Percentiles rank a stretch among this genome's conserved stretches.
Conservation (phyloP, 2,797 vertebrate species). For the Lutjanus campechanus region DNA sequence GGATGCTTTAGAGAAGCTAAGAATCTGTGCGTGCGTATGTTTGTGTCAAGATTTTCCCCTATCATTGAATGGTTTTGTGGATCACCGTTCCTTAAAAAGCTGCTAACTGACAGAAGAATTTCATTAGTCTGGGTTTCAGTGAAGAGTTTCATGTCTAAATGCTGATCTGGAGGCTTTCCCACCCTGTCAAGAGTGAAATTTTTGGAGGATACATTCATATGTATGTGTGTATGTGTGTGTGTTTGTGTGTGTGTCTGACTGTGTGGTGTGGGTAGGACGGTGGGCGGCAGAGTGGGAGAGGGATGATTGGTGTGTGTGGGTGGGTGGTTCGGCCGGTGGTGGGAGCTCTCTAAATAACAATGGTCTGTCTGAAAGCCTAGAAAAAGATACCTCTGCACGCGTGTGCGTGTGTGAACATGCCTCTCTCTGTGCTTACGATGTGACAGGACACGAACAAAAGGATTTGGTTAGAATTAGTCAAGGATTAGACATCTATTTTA, state of each 20-base stretch:
- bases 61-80: conserved; percentile 21
- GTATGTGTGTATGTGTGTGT: conserved; percentile 28
- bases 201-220: conserved; percentile 24
- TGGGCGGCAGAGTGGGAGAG: conserved; percentile 62
- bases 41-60: conserved; percentile 2
- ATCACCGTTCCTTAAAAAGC: conserved; percentile 35
- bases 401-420: conserved; percentile 27
- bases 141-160: conserved; percentile 54
- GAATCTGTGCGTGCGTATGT: neutral
- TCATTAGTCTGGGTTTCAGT: conserved; percentile 50
- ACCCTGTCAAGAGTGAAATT: conserved; percentile 41
- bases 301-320: conserved; percentile 64
- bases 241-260: conserved; percentile 31
- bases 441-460: conserved; percentile 73
- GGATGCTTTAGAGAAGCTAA: conserved; percentile 2
- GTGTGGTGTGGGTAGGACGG: conserved; percentile 53
- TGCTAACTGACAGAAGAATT: conserved; percentile 41
- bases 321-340: conserved; percentile 53
- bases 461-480: conserved; percentile 70
- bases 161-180: conserved; percentile 62
- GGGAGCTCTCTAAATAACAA: conserved; percentile 73
- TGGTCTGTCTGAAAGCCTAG: conserved; percentile 64
- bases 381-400: conserved; percentile 50
- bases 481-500: conserved; percentile 80
- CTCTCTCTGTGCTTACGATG: conserved; percentile 43